These are phyloP conservation scores for Orchestia grillus DNA, from an alignment of 1,140 invertebrate species.

Conservation along the genomic window DNA sequence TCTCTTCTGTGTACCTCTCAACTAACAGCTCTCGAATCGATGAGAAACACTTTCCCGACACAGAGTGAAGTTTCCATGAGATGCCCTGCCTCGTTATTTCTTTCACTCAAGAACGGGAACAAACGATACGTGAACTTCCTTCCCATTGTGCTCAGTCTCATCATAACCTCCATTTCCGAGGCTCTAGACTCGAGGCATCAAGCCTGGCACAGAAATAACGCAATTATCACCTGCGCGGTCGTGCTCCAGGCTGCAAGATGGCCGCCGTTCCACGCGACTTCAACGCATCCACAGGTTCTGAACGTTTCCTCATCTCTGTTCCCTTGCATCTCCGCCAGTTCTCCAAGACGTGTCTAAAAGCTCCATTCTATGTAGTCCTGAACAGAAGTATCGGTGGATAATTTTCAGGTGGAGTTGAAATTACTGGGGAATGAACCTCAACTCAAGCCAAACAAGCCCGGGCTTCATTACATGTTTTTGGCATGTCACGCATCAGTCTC, in stretches of 20 bases:
- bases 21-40: constrained; percentile 18
- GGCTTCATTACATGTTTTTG: not conserved
- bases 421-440: not conserved
- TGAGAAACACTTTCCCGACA: constrained; percentile 14
- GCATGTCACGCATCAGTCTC: not conserved
- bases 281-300: not conserved
- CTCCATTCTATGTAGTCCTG: not conserved
- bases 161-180: not conserved
- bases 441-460: not conserved
- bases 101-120: not conserved
- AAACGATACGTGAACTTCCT: not conserved
- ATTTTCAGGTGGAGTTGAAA: not conserved
- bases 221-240: not conserved
- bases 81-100: not conserved
- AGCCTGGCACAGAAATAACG: not conserved
- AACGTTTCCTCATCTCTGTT: not conserved
- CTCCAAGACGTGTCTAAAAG: not conserved
- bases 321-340: not conserved
- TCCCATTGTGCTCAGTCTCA: not conserved
- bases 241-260: constrained; percentile 1
- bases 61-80: not conserved
- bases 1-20: constrained; percentile 14
- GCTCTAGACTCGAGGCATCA: not conserved
- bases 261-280: not conserved
- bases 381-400: not conserved